These are phyloP conservation scores for Microctonus hyperodae DNA, from an alignment of 2,888 invertebrate genomes.

Conservation along the genomic window DNA sequence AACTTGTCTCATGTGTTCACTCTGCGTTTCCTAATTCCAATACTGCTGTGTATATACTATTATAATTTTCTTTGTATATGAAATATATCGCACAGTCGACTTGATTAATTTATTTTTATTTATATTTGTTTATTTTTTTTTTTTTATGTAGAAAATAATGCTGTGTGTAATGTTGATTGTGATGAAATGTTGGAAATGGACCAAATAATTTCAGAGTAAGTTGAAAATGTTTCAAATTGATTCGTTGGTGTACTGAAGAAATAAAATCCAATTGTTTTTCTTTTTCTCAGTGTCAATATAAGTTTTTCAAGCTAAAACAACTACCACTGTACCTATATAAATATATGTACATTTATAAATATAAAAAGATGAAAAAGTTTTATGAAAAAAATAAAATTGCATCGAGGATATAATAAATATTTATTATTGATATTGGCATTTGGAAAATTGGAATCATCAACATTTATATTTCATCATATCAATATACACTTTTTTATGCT, in stretches of 20 bases:
- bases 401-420: too few species aligned
- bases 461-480: not conserved
- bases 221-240: not conserved
- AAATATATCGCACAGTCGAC: not conserved
- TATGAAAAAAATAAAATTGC: too few species aligned
- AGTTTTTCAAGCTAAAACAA: not conserved
- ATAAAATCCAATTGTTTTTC: conserved; percentile 1
- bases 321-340: not conserved
- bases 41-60: too few species aligned
- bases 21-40: not conserved
- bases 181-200: not conserved
- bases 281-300: not conserved
- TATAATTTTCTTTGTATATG: too few species aligned
- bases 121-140: too few species aligned
- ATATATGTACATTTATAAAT: not conserved
- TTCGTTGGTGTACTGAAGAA: not conserved
- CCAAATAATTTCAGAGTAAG: not conserved
- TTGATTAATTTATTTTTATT: not conserved
- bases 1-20: not conserved
- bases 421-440: not conserved
- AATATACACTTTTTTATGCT: not conserved
- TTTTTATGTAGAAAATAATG: too few species aligned
- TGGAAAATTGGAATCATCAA: not conserved
- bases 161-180: too few species aligned
- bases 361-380: too few species aligned